Base-by-base conservation (phyloP, 2,113 vertebrate genomes). In the Pristiophorus japonicus region DNA sequence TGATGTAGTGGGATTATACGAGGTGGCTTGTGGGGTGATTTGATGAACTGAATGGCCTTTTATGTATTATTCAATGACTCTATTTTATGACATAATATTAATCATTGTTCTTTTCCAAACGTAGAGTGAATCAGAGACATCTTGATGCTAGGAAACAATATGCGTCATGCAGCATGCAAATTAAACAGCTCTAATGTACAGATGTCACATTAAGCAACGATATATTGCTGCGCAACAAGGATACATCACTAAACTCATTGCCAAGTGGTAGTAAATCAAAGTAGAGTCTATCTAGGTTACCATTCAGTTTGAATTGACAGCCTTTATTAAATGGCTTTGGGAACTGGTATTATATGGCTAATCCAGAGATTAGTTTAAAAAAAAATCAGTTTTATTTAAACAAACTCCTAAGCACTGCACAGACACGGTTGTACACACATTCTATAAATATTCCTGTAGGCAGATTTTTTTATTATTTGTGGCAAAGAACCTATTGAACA, bases 391-490 rank as follows among this genome's bases (percentile, higher is more conserved):
- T 45, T 20, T 27, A 90, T 34, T 90, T 34, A 59, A 90, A 51
- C 66, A 94, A 94, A 67, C 78, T 94, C 93, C 24, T 51, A 18
- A 70, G 65, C 6, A 70, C 8, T 30, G 45, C 45, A 30, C 65
- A 67, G 27, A 47, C 45, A 51, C 2, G 45, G 51, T 12, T 1
- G 42, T 70, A 70, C 66, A 14, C 45, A 94, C 70, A 67, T 24
- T 63, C 65, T 27, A 11, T 65, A 94, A 65, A 94, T 34, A 94
- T 51, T 70, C 45, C 66, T 94, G 65, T 70, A 30, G 65, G 45
- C 65, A 94, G 93, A 70, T 70, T 51, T 70, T 51, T 51, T 20
- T 92, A 65, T 70, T 94, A 63, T 70, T 94, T 94, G 65, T 70
- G 93, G 93, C 65, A 34, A 94, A 38, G 59, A 94, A 94, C 22